Evolutionary conservation across 2,888 invertebrate genomes (phyloP).

Genomic region (Dynastes hyllus): DNA sequence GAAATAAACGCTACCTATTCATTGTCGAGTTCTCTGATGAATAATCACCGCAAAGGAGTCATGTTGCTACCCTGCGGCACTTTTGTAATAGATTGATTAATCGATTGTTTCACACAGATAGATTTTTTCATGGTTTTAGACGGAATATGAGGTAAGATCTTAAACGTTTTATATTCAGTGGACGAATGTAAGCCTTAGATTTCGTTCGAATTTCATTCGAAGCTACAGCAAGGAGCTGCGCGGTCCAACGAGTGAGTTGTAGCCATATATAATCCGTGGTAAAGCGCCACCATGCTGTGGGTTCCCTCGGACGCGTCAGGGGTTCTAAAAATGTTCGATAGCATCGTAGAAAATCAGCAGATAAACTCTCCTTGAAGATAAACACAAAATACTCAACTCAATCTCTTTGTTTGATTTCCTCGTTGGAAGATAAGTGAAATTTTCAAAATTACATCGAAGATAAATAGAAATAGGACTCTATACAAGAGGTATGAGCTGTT

Average conservation of each 20-base stretch:
- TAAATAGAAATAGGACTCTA: not conserved
- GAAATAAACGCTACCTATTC: too few species aligned
- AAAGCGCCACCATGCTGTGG: slow-evolving; percentile 62
- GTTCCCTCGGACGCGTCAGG: slow-evolving; percentile 54
- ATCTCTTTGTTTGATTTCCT: not conserved
- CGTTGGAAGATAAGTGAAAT: not conserved
- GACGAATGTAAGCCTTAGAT: not conserved
- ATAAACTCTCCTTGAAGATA: not conserved
- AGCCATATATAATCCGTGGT: slow-evolving; percentile 61
- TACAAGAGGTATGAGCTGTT: not conserved
- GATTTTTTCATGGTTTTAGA: too few species aligned
- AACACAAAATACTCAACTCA: not conserved
- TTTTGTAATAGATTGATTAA: too few species aligned
- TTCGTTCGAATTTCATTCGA: slow-evolving; percentile 48
- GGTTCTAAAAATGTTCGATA: slow-evolving; percentile 57
- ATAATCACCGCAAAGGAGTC: not conserved
- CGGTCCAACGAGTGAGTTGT: slow-evolving; percentile 60
- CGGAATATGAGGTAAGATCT: too few species aligned
- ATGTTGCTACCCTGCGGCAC: too few species aligned
- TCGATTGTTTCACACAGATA: too few species aligned
- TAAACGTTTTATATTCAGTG: too few species aligned
- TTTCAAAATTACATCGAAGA: not conserved
- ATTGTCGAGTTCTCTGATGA: not conserved
- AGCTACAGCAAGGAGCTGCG: slow-evolving; percentile 51
- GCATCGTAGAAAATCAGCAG: not conserved